Base-by-base conservation (phyloP, 2,797 vertebrate species). In the Eutrigla gurnardus region DNA sequence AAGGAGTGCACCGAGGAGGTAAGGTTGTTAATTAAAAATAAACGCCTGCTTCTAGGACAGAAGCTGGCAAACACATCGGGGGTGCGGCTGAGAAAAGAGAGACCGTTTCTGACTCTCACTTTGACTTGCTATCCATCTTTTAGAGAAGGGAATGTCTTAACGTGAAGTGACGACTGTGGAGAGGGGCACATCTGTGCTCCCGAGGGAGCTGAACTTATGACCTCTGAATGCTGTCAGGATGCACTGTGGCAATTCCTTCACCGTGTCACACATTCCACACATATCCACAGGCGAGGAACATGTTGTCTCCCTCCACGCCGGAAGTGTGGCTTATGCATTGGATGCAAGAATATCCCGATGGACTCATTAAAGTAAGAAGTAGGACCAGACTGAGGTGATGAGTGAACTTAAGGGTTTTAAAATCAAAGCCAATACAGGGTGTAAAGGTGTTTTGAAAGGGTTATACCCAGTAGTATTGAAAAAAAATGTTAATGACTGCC, bases 1-100 rank as follows among this genome's bases (percentile, higher is more conserved):
- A 50, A 80, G 70, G 69, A 84, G 79, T 73, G 45, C 73, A 60
- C 18, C 49, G 49, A 77, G 83, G 61, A 82, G 73, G 76, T 14
- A n/a, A 58, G 11, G 12, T 42, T 58, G 36, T 60, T 92, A 84
- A 93, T 93, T 89, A 91, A 93, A 94, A 74, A 72, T 47, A 91
- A 93, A 90, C 85, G 90, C 68, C 69, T 61, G 65, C 42, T 67
- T 72, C 68, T 3, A 59, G 42, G 54, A 60, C 55, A 62, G 43
- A 74, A 42, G 37, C 45, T 35, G 63, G 45, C 4, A 57, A 10
- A 75, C 54, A 65, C 64, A 59, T 0, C 33, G 14, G n/a, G 45
- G 46, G 37, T 5, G 25, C 43, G 63, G 32, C 25, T 73, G 11
- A 69, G 57, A 46, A 11, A 37, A 64, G 66, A 75, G 39, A 68